Base-by-base conservation (phyloP, 2,113 vertebrate genomes). In the Archilochus colubris region DNA sequence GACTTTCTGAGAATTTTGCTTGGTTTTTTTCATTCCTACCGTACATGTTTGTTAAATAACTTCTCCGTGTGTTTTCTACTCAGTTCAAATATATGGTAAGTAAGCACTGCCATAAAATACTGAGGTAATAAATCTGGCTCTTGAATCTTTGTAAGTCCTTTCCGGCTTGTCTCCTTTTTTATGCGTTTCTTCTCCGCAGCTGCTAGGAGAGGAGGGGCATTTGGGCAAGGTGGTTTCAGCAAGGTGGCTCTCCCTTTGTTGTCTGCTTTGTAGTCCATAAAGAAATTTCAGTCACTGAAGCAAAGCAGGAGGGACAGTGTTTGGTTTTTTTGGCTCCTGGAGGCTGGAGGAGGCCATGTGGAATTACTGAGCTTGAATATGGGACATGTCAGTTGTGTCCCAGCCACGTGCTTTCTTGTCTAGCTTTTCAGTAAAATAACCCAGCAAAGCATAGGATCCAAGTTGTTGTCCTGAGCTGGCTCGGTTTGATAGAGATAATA, bases 51-150 rank as follows among this genome's bases (percentile, higher is more conserved):
- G 61, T 17, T 46, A 18, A 70, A n/a, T 24, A 59, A 1, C 8
- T 59, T 33, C 6, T 17, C 7, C 1, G 10, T 12, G 5, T 9
- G 25, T 40, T 67, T 75, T 31, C 3, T 40, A 4, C 25, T 89
- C 17, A 33, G 0, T 24, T 79, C 51, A 46, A 27, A 43, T 4
- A 3, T 5, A 6, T 0, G 1, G 1, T 13, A 27, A 31, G 21
- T 13, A 27, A 31, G 21, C 12, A 2, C 19, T 44, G 55, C 16
- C 6, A 1, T 36, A 9, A 75, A 59, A 9, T 12, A 19, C 30
- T 12, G n/a, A 53, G 31, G 4, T 50, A 31, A 30, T 61, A 73
- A 53, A 80, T 31, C 7, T 59, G 33, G 8, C 5, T 1, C 7
- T 7, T 81, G 43, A 67, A 46, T 46, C 40, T 64, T 8, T 77